Base-by-base conservation (phyloP, 2,797 vertebrate species). In the Serranus cabrilla region DNA sequence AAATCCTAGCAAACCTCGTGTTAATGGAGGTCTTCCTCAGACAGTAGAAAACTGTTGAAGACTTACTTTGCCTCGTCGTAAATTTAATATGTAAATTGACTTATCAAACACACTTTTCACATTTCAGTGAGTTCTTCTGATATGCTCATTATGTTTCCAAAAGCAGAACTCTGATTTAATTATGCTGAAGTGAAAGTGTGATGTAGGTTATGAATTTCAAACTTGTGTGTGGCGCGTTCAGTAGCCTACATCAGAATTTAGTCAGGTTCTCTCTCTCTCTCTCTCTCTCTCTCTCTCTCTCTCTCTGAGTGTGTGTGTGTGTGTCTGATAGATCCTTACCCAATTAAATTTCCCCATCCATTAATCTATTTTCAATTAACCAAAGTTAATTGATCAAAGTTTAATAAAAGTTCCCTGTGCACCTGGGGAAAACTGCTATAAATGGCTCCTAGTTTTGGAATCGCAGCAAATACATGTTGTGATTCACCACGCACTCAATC, bases 311-410 rank as follows among this genome's bases (percentile, higher is more conserved):
- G 10, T 54, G 23, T 67, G 17, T 46, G 17, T 25, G 37, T 58
- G 0, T 46, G 12, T 57, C 31, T 12, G 25, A 46, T 17, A 47
- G 45, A 68, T 69, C 63, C 56, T n/a, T 1, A 18, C 52, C 49
- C 52, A 79, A 81, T 84, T 80, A 67, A 27, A 72, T 64, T 40
- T 20, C 17, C 9, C 60, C 42, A 65, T 68, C 25, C 25, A 50
- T 76, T 63, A 21, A 25, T 58, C 14, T 71, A 60, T 68, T 62
- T 74, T 63, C 50, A 75, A 76, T 82, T 73, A 85, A n/a, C 37
- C 25, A 62, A 58, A 63, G 56, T 81, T 78, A 84, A 78, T 80
- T 84, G 37, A 77, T 84, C 20, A 69, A 66, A 63, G 45, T 78
- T 81, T 81, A 81, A 77, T 77, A 49, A 80, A 78, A 74, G 65